Base-by-base conservation (phyloP, 2,113 vertebrate genomes). In the Equus przewalskii region DNA sequence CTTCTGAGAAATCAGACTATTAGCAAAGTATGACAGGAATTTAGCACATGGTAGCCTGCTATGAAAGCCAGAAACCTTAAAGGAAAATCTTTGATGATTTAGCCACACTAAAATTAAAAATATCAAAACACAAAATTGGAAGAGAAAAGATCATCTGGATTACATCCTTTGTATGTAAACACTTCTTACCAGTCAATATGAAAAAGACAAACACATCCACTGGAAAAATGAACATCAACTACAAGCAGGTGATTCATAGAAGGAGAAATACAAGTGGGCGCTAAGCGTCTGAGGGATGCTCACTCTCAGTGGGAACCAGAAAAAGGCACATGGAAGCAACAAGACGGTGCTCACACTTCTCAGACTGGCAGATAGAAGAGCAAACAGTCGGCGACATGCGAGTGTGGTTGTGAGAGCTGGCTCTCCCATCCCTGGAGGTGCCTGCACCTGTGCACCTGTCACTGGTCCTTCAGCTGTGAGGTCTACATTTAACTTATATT, bases 291-390 rank as follows among this genome's bases (percentile, higher is more conserved):
- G 9, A 18, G 28, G 56, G 76, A 2, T 30, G 60, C 16, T 67
- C 4, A 1, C 21, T 28, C 22, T 46, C 60, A 2, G 6, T 33
- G 12, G 56, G 11, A 3, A 64, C 69, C n/a, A n/a, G 65, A 30
- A 36, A 58, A 2, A 44, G 67, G n/a, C 6, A 0, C 16, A 0
- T 33, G 56, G 51, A 75, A 30, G 36, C 41, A 22, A 49, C 7
- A 3, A 51, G 67, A 30, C 0, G n/a, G 21, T 6, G 5, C 79
- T 46, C 19, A 0, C 70, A 24, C 87, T 78, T 60, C 19, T 78
- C 70, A 65, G 3, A 21, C 6, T 26, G 51, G 24, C 70, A 10
- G 33, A 14, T 4, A 22, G 24, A 5, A 26, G 36, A 58, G 65
- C n/a, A 21, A 7, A n/a, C 7, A 4, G 11, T 41, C 8, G 28